Evolutionary conservation across 2,888 invertebrate species (phyloP).

Genomic region (Psococerastis gibbosa): DNA sequence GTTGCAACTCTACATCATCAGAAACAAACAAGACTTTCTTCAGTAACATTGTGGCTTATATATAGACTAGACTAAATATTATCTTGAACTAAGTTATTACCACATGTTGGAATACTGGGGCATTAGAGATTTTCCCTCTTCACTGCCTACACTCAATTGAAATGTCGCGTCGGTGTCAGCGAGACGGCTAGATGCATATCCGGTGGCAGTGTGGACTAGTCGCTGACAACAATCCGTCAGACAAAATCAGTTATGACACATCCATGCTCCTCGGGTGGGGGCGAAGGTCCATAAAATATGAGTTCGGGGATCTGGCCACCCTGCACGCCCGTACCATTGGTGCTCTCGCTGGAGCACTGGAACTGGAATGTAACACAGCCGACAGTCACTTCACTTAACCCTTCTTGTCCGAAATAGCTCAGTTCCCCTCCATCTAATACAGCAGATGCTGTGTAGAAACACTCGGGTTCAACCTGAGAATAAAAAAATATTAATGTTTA

Average conservation of each 20-base stretch:
- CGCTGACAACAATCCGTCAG: background rate
- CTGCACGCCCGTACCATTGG: slow-evolving; percentile 93
- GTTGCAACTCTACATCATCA: too few species aligned
- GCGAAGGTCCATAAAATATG: slow-evolving; percentile 72
- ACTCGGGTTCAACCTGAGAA: slow-evolving; percentile 72
- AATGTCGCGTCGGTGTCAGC: too few species aligned
- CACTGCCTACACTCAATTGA: too few species aligned
- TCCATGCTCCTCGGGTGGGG: slow-evolving; percentile 32
- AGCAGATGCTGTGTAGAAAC: slow-evolving; percentile 89
- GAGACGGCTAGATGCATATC: too few species aligned
- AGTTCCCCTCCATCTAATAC: slow-evolving; percentile 83
- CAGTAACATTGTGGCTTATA: too few species aligned
- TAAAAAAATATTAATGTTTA: background rate
- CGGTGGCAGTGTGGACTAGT: background rate
- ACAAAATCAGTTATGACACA: slow-evolving; percentile 16
- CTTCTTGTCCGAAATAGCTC: slow-evolving; percentile 94
- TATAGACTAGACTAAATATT: too few species aligned
- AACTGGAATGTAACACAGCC: slow-evolving; percentile 92
- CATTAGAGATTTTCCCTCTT: too few species aligned
- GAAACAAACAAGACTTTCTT: too few species aligned
- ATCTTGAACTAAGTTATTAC: too few species aligned
- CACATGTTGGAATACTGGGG: too few species aligned
- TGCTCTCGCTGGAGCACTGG: slow-evolving; percentile 92
- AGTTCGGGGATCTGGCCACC: slow-evolving; percentile 95
- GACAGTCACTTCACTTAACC: slow-evolving; percentile 82